These are phyloP conservation scores for Xylota segnis DNA, from an alignment of 2,888 invertebrate genomes.

Conservation along the genomic window DNA sequence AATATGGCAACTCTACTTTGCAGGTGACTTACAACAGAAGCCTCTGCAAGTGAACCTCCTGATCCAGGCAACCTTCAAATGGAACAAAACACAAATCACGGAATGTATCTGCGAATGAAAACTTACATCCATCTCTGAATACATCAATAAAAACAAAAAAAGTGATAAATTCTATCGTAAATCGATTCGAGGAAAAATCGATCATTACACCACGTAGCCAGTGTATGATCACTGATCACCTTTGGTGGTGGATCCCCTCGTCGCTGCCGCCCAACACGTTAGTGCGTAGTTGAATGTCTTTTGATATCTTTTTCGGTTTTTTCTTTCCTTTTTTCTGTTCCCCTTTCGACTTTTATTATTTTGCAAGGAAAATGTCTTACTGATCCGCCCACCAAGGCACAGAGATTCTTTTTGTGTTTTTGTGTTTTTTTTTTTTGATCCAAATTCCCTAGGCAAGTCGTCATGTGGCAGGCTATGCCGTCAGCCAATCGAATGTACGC, in stretches of 20 bases:
- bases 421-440: conserved; percentile 28
- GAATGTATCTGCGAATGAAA: conserved; percentile 29
- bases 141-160: conserved; percentile 52
- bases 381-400: conserved; percentile 71
- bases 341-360: conserved; percentile 56
- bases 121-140: conserved; percentile 38
- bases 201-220: conserved; percentile 49
- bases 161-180: conserved; percentile 69
- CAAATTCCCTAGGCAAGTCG: conserved; percentile 70
- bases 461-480: conserved; percentile 66
- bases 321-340: conserved; percentile 19
- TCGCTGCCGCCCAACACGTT: background rate
- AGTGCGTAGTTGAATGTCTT: conserved; percentile 56
- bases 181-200: conserved; percentile 63
- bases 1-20: no score
- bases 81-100: conserved; percentile 22
- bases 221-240: conserved; percentile 60
- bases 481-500: conserved; percentile 70
- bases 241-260: conserved; percentile 42
- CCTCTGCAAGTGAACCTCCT: background rate
- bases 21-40: no score
- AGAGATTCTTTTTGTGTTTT: conserved; percentile 18
- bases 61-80: conserved; percentile 14
- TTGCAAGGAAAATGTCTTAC: conserved; percentile 70
- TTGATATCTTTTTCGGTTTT: conserved; percentile 35